Evolutionary conservation across 1,140 invertebrate genomes (phyloP), one percentile per base, ranked within the genome.

Genomic region (Thalassaphorura encarpata): DNA sequence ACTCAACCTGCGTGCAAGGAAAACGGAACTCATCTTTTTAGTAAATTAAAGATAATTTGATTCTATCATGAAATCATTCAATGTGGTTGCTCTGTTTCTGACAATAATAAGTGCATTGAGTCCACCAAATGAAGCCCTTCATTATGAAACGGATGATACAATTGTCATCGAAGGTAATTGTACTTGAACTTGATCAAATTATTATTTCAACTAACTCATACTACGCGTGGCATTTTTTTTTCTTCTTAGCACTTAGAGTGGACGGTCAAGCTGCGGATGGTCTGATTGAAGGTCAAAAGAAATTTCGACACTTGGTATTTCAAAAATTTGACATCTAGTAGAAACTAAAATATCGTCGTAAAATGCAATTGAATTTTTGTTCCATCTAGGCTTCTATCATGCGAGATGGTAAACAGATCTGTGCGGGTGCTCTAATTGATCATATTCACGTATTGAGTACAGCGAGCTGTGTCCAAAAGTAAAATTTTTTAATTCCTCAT

Each of bases 371-470:
- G 4, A 5, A 40, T 42, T 11, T 41, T 40, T 42, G 41, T 41
- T 52, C 19, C 11, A 36, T 23, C 13, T 16, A 60, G 58, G 58
- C 48, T 41, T 58, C 60, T 8, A 24, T 61, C 15, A 15, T 51
- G 16, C 47, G 54, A 24, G 56, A 58, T 29, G 56, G 56, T 0
- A 43, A 46, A 4, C 48, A 56, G 19, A 56, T 61, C 18, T 61
- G 54, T 27, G 21, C 19, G 21, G 60, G 60, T 24, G 51, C 60
- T 15, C 23, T 61, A 1, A 39, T 59, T 23, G 47, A 59, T 19
- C 24, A 54, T 36, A 28, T 59, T 24, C 52, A 59, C 33, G 33
- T 59, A n/a, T 18, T 61, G 6, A 55, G 52, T 2, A 28, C 54
- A 8, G 60, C 54, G 0, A 33, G 48, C 31, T 61, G 60, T 29